A percentile compares a stretch with the other conserved stretches of the same genome.
phyloP scores from a whole-genome alignment of 2,113 vertebrate species.

The Turdus rufiventris region DNA sequence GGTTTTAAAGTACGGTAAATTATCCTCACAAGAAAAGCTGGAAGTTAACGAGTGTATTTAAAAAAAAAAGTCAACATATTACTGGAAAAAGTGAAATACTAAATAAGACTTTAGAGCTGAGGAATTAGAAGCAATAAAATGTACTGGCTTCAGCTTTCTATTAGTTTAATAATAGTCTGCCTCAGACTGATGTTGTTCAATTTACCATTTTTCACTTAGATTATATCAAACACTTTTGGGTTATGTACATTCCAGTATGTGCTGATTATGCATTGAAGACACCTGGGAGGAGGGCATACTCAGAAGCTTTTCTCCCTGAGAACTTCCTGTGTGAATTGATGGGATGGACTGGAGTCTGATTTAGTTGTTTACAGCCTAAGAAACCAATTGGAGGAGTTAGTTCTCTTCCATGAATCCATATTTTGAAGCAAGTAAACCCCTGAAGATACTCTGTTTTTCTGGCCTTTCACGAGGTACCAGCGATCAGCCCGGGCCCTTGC shows the following conservation, averaged over 20 bases:
- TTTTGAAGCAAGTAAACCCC: too few relatives aligned
- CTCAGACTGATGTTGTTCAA: conserved; percentile 7
- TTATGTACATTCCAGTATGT: background rate
- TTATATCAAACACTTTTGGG: background rate
- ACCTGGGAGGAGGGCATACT: too few relatives aligned
- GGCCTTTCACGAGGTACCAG: too few relatives aligned
- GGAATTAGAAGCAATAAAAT: background rate
- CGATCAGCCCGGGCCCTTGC: too few relatives aligned
- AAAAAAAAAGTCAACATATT: background rate
- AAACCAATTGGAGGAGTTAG: too few relatives aligned
- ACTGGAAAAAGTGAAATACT: conserved; percentile 1
- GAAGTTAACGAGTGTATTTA: background rate
- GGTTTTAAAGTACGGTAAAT: background rate
- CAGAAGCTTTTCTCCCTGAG: too few relatives aligned
- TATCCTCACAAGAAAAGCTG: background rate
- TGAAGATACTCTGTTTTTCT: too few relatives aligned
- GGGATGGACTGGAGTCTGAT: too few relatives aligned
- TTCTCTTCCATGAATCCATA: too few relatives aligned
- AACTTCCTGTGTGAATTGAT: too few relatives aligned
- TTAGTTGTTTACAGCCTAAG: too few relatives aligned
- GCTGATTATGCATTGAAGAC: too few relatives aligned
- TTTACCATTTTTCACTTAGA: conserved; percentile 3
- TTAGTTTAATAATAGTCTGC: background rate
- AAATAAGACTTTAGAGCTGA: background rate
- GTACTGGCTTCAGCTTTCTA: background rate